Evolutionary conservation across 1,140 invertebrate species (phyloP).

Genomic region (Psix sp.): DNA sequence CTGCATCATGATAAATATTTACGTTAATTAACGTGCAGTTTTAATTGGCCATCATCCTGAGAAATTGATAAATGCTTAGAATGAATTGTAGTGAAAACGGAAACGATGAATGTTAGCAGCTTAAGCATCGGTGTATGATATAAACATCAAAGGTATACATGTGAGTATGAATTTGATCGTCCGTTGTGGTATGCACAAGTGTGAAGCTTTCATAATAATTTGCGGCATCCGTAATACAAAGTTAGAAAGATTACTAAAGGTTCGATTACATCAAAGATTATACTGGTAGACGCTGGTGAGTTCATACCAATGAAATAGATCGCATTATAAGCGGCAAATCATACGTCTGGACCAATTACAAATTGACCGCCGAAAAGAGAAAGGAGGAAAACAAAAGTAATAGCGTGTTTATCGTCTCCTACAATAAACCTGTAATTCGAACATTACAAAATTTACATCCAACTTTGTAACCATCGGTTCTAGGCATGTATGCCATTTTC

Average conservation of each 20-base stretch:
- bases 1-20: constrained; percentile 3
- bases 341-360: constrained; percentile 49
- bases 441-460: constrained; percentile 36
- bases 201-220: constrained; percentile 46
- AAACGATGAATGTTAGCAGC: constrained; percentile 18
- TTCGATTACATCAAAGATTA: constrained; percentile 37
- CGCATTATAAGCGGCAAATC: constrained; percentile 44
- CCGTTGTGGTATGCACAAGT: constrained; percentile 7
- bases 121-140: no score
- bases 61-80: constrained; percentile 14
- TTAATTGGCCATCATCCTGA: neutral
- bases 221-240: constrained; percentile 38
- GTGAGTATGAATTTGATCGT: neutral
- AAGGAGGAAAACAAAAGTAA: constrained; percentile 55
- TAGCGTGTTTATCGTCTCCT: constrained; percentile 38
- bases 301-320: constrained; percentile 37
- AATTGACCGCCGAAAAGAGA: constrained; percentile 45
- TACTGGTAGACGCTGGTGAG: constrained; percentile 22
- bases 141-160: neutral
- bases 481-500: neutral
- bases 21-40: constrained; percentile 8
- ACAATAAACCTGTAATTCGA: constrained; percentile 20
- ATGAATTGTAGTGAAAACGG: constrained; percentile 19
- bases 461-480: neutral
- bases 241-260: constrained; percentile 17